These are phyloP conservation scores for Macrobrachium rosenbergii DNA, from an alignment of 1,140 invertebrate species.

Conservation along the genomic window DNA sequence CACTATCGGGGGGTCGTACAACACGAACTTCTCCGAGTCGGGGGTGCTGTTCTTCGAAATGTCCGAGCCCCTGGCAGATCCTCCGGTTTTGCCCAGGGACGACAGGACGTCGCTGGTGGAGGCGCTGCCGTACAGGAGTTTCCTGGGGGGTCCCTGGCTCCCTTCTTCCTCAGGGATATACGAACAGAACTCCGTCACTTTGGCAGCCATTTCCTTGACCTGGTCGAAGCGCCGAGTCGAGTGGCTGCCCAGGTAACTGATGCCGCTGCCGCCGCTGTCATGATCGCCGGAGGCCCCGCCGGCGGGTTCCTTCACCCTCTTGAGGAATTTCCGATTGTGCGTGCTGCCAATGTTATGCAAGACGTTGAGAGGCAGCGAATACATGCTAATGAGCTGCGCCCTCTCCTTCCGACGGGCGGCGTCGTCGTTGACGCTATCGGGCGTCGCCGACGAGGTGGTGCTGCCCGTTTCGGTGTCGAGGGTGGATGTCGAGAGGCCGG, in stretches of 20 bases:
- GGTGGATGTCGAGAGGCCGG: slow-evolving; percentile 33
- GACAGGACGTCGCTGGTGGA: slow-evolving; percentile 62
- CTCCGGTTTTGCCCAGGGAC: slow-evolving; percentile 37
- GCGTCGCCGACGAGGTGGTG: slow-evolving; percentile 54
- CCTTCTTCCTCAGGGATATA: slow-evolving; percentile 61
- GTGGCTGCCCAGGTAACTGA: neutral
- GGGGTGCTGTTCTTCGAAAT: slow-evolving; percentile 63
- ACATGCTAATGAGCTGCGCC: slow-evolving; percentile 64
- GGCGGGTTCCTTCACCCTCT: slow-evolving; percentile 49
- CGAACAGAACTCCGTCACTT: slow-evolving; percentile 51
- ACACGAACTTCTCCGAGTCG: slow-evolving; percentile 64
- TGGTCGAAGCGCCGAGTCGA: slow-evolving; percentile 60
- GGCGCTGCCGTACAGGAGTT: slow-evolving; percentile 64
- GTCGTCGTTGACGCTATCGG: slow-evolving; percentile 55
- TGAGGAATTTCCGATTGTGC: slow-evolving; percentile 60
- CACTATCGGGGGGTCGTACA: slow-evolving; percentile 64
- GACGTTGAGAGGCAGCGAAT: slow-evolving; percentile 62
- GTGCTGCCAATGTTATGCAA: slow-evolving; percentile 58
- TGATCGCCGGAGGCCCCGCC: slow-evolving; percentile 1
- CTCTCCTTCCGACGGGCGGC: slow-evolving; percentile 61
- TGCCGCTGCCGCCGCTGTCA: neutral
- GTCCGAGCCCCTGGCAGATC: slow-evolving; percentile 30
- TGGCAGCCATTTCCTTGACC: slow-evolving; percentile 64
- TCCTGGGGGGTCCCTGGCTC: slow-evolving; percentile 63
- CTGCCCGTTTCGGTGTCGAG: slow-evolving; percentile 50